Conservation (phyloP, 2,797 vertebrate species). For the Enteromius trimaculatus region DNA sequence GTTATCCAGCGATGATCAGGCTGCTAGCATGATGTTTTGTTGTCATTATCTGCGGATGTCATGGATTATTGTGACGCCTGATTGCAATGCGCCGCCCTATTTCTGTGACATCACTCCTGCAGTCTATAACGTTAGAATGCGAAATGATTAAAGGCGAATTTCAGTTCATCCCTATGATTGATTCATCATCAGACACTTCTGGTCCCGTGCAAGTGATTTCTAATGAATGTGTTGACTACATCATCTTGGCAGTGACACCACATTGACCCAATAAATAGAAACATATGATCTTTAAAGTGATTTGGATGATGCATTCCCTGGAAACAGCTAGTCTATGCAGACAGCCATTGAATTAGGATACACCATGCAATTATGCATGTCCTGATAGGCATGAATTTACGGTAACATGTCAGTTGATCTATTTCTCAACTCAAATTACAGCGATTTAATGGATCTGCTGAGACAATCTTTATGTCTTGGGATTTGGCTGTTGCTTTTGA, state of each 20-base stretch:
- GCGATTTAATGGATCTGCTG: not conserved
- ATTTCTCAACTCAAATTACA: not conserved
- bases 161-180: not conserved
- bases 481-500: slow-evolving; percentile 52
- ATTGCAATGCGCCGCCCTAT: not conserved
- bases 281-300: not conserved
- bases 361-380: slow-evolving; percentile 29
- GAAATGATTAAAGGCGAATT: not conserved
- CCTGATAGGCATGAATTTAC: not conserved
- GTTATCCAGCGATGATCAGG: not conserved
- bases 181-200: not conserved
- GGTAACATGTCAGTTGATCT: not conserved
- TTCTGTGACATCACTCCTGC: slow-evolving; percentile 6
- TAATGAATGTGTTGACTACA: not conserved
- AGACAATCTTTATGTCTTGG: slow-evolving; percentile 37
- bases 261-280: not conserved
- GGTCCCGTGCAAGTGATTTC: not conserved
- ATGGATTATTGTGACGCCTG: not conserved
- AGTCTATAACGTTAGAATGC: not conserved
- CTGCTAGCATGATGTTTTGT: not conserved
- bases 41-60: not conserved
- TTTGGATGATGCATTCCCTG: not conserved
- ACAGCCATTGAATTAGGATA: not conserved
- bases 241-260: not conserved
- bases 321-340: not conserved